phyloP scores from a whole-genome alignment of 2,888 invertebrate genomes.

The Lysandra coridon region DNA sequence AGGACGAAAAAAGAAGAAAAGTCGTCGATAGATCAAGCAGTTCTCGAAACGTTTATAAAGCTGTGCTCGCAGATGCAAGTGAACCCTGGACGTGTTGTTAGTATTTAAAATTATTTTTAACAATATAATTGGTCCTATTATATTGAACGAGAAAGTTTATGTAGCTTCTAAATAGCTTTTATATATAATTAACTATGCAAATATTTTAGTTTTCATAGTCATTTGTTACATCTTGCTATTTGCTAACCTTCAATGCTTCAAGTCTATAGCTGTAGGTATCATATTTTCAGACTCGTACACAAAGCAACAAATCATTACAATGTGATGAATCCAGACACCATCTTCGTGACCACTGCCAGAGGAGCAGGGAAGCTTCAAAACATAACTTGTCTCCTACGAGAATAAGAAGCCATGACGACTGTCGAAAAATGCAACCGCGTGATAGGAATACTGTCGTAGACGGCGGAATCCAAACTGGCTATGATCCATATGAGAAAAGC shows the following conservation, averaged over 20 bases:
- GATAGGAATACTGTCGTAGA: slow-evolving; percentile 46
- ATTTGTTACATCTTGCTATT: too few species aligned
- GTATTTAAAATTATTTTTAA: slow-evolving; percentile 37
- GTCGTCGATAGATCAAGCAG: slow-evolving; percentile 52
- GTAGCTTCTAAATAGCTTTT: too few species aligned
- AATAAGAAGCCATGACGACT: slow-evolving; percentile 60
- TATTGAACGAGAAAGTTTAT: too few species aligned
- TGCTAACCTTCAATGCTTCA: too few species aligned
- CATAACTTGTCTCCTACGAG: slow-evolving; percentile 51
- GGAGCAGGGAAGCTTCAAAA: slow-evolving; percentile 50
- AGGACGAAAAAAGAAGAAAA: slow-evolving; percentile 50
- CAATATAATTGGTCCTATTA: too few species aligned
- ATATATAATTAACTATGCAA: too few species aligned
- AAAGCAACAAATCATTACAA: slow-evolving; percentile 70
- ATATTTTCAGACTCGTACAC: slow-evolving; percentile 56
- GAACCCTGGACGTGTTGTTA: slow-evolving; percentile 50
- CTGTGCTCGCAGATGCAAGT: slow-evolving; percentile 57
- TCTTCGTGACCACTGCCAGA: slow-evolving; percentile 49
- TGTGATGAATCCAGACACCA: slow-evolving; percentile 51
- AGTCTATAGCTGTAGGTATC: too few species aligned
- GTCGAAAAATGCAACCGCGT: slow-evolving; percentile 47
- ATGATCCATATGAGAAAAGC: slow-evolving; percentile 51
- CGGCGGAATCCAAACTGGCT: slow-evolving; percentile 47
- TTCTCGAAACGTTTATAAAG: slow-evolving; percentile 67
- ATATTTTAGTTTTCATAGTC: too few species aligned